These are phyloP conservation scores for Jordanella pulchra DNA, from an alignment of 2,797 vertebrate species.

Conservation along the genomic window DNA sequence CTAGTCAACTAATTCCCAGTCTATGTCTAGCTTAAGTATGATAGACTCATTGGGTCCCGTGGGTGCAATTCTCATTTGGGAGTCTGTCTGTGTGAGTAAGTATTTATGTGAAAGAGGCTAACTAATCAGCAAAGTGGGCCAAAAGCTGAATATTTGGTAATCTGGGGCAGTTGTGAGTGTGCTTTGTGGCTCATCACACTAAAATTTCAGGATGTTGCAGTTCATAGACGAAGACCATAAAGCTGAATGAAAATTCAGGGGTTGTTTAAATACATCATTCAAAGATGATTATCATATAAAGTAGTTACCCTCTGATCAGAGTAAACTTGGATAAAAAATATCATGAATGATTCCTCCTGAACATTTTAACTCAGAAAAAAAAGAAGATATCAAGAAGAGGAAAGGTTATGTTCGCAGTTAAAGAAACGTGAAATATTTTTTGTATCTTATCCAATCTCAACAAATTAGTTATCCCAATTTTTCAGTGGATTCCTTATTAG, in stretches of 20 bases:
- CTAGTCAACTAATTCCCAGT: constrained; percentile 80
- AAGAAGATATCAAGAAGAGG: too few relatives aligned
- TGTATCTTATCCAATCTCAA: too few relatives aligned
- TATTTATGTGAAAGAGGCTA: constrained; percentile 73
- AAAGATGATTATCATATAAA: constrained; percentile 30
- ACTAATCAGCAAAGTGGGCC: constrained; percentile 74
- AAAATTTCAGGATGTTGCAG: constrained; percentile 36
- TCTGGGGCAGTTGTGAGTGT: constrained; percentile 60
- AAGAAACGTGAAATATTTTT: too few relatives aligned
- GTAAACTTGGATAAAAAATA: constrained; percentile 12
- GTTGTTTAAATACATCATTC: constrained; percentile 27
- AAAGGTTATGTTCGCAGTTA: too few relatives aligned
- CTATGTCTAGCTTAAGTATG: constrained; percentile 81
- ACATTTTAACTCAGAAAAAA: background rate
- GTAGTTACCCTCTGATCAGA: background rate
- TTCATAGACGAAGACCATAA: constrained; percentile 51
- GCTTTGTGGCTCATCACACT: constrained; percentile 55
- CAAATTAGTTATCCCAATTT: too few relatives aligned
- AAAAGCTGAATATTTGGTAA: constrained; percentile 70
- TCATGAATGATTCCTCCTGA: background rate
- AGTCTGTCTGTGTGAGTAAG: constrained; percentile 79
- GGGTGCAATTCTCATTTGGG: constrained; percentile 78
- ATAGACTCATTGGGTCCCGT: constrained; percentile 76
- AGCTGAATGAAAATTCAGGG: constrained; percentile 39
- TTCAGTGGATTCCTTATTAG: too few relatives aligned